Evolutionary conservation across 1,140 invertebrate species (phyloP).

Genomic region (Hylyphantes graminicola): DNA sequence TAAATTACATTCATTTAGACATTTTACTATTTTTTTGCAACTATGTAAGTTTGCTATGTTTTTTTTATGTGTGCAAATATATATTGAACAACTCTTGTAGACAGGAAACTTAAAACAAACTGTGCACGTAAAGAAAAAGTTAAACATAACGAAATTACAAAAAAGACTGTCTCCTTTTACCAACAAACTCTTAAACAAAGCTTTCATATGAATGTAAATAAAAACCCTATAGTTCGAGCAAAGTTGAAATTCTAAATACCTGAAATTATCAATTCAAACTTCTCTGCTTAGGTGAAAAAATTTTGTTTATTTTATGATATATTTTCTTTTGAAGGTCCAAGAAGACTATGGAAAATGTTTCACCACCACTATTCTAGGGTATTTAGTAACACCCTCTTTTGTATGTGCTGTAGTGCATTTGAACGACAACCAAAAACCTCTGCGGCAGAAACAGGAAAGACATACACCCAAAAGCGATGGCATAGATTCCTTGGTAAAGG

Average conservation of each 20-base stretch:
- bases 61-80: too few relatives aligned
- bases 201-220: neutral
- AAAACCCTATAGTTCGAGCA: neutral
- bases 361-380: slow-evolving; percentile 1
- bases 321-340: slow-evolving; percentile 16
- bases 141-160: neutral
- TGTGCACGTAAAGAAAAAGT: neutral
- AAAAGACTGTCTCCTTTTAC: neutral
- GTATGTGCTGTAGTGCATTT: slow-evolving; percentile 13
- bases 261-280: neutral
- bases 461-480: neutral
- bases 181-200: neutral
- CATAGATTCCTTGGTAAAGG: neutral
- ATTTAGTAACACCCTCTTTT: slow-evolving; percentile 2
- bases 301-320: neutral
- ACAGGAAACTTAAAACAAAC: neutral
- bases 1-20: too few relatives aligned
- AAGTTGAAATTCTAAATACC: neutral
- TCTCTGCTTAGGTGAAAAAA: neutral
- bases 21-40: too few relatives aligned
- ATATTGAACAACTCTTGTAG: too few relatives aligned
- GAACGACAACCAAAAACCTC: slow-evolving; percentile 3
- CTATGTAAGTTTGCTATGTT: too few relatives aligned
- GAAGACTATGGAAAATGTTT: slow-evolving; percentile 30
- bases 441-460: neutral